A percentile compares a stretch with the other conserved stretches of the same genome.
Conservation (phyloP, 2,113 vertebrate genomes). For the Halcyon malimbica region DNA sequence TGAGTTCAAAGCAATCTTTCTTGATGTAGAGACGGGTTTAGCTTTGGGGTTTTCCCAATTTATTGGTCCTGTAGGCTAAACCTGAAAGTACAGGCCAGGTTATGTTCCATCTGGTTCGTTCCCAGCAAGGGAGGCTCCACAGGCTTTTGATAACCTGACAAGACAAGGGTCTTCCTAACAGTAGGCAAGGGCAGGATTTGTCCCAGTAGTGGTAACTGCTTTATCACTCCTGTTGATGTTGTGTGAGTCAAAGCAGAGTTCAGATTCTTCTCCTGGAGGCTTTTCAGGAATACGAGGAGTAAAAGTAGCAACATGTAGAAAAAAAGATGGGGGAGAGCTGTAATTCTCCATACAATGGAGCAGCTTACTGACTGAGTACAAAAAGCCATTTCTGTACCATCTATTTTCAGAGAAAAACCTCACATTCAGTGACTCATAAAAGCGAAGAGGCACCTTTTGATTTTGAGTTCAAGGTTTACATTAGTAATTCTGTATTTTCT, state of each 20-base stretch:
- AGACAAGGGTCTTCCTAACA: neutral
- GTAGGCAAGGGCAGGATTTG: neutral
- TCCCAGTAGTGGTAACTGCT: neutral
- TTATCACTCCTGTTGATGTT: neutral
- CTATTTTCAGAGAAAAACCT: conserved; percentile 39
- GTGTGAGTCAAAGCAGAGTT: neutral
- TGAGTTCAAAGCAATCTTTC: neutral
- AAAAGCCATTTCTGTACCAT: conserved; percentile 16
- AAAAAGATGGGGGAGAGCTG: neutral
- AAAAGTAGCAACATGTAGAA: neutral
- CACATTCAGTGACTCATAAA: conserved; percentile 25
- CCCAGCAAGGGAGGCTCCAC: neutral
- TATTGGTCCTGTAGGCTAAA: neutral
- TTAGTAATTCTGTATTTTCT: conserved; percentile 75
- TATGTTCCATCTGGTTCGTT: neutral
- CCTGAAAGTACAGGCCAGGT: neutral
- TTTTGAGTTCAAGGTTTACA: conserved; percentile 78
- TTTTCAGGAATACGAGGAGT: neutral
- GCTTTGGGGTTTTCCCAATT: neutral
- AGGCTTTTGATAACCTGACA: neutral
- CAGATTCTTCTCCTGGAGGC: neutral
- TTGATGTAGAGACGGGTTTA: neutral
- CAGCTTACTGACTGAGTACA: conserved; percentile 8
- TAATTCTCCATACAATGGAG: neutral
- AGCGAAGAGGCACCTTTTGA: conserved; percentile 59